Evolutionary conservation across 2,888 invertebrate species (phyloP), one percentile per base, ranked within the genome.

Genomic region (Microplitis manilae): DNA sequence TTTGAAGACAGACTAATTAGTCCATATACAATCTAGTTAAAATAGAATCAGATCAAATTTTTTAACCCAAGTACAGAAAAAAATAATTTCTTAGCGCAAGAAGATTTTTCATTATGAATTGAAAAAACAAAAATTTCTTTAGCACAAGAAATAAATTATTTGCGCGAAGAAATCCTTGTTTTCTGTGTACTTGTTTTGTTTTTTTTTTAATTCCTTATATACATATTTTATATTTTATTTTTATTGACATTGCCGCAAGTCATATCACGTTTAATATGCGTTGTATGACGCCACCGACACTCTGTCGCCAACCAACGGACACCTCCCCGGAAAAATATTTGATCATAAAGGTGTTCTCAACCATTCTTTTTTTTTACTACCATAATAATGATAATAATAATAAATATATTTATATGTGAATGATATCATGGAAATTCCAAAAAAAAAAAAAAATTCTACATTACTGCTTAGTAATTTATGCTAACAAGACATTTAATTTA

Each of bases 261-360:
- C 50, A 50, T 50, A 60, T 59, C 30, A 67, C 65, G 30, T 68
- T 74, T 67, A 68, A 68, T 68, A 68, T 74, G 74, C 68, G 50
- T 38, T 74, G 74, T 50, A 68, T 74, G 68, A 68, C 74, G 68
- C 74, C 65, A 73, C 41, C 67, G 74, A 50, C 41, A 38, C 64
- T n/a, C 64, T 73, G 73, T 73, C 73, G 65, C 64, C 73, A 65
- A 17, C 20, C 65, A 65, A 15, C 15, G 39, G 68, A 60, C 68
- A 17, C 68, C 20, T 68, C 68, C 30, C 41, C 40, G 61, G 40
- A 62, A 69, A 74, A 68, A 68, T 41, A 65, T 65, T 65, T 20
- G 65, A 65, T 38, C 30, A 65, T 38, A 30, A 65, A 65, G 65
- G 65, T 65, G 65, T 65, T 65, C 65, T 65, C 65, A 65, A 30